These are phyloP conservation scores for Cosmorhoe ocellata DNA, from an alignment of 2,888 invertebrate genomes.

Conservation along the genomic window DNA sequence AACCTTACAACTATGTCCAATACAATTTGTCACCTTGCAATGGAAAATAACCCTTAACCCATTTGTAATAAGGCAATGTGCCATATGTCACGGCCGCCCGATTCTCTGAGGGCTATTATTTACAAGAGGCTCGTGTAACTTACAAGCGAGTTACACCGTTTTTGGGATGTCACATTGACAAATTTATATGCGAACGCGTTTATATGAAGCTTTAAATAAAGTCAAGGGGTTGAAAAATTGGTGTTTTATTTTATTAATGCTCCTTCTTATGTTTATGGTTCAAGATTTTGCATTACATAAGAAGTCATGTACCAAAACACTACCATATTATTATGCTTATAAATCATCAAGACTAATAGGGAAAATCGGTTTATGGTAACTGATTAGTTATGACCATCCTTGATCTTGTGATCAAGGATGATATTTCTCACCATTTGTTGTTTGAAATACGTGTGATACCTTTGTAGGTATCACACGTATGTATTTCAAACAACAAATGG, in stretches of 20 bases:
- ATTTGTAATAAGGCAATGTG: constrained; percentile 32
- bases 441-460: no score
- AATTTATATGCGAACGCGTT: constrained; percentile 57
- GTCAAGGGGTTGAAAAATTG: constrained; percentile 42
- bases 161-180: constrained; percentile 55
- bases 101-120: constrained; percentile 46
- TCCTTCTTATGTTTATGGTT: constrained; percentile 7
- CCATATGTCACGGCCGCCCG: constrained; percentile 19
- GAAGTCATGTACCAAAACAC: not conserved
- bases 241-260: constrained; percentile 39
- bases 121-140: constrained; percentile 52
- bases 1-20: constrained; percentile 42
- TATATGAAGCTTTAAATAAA: constrained; percentile 52
- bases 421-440: no score
- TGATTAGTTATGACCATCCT: no score
- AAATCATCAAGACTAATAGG: no score
- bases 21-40: constrained; percentile 40
- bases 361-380: no score
- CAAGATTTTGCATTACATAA: constrained; percentile 8
- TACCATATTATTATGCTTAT: no score
- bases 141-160: constrained; percentile 49
- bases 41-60: constrained; percentile 37
- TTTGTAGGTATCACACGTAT: no score
- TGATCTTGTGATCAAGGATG: no score
- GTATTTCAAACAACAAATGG: no score